Evolutionary conservation across 2,797 vertebrate genomes (phyloP), one percentile per base, ranked within the genome.

Genomic region (Anguilla anguilla): DNA sequence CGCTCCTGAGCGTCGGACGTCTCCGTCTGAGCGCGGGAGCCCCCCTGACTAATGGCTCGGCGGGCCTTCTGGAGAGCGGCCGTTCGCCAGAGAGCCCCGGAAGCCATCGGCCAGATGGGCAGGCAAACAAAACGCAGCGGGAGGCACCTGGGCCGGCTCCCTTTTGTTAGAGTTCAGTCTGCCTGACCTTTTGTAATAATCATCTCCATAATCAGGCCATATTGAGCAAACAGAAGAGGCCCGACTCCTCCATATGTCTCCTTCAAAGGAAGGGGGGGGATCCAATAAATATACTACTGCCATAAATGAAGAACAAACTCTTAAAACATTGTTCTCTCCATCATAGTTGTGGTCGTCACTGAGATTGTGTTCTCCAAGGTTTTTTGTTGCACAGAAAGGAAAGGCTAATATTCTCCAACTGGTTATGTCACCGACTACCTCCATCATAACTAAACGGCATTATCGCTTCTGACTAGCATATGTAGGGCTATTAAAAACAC

Each of bases 81-180:
- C 53, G 28, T 57, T 59, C 53, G 57, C 83, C 22, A 22, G 49
- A 84, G 83, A 59, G 22, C n/a, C 2, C 83, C 31, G 53, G 39
- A 57, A 59, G n/a, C 35, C 83, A 84, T 28, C 81, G 35, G 83
- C n/a, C 83, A 84, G 83, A 59, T 57, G 83, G 82, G 83, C n/a
- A 59, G 51, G 28, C 83, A 84, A 59, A 59, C 53, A 84, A 57
- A 59, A 39, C 11, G 25, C 83, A 55, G 1, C 1, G 11, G 83
- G n/a, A 55, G 25, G 35, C 79, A 82, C 79, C 79, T 51, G 74
- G 74, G 46, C 46, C 6, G 1, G 51, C 46, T 49, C 53, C 79
- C 43, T 82, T 82, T 25, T 46, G 79, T 82, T 49, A 31, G 83
- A 5, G 83, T 57, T 84, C 83, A 84, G 13, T 31, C 51, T 31